Evolutionary conservation across 2,888 invertebrate species (phyloP).

Genomic region (Theretra japonica): DNA sequence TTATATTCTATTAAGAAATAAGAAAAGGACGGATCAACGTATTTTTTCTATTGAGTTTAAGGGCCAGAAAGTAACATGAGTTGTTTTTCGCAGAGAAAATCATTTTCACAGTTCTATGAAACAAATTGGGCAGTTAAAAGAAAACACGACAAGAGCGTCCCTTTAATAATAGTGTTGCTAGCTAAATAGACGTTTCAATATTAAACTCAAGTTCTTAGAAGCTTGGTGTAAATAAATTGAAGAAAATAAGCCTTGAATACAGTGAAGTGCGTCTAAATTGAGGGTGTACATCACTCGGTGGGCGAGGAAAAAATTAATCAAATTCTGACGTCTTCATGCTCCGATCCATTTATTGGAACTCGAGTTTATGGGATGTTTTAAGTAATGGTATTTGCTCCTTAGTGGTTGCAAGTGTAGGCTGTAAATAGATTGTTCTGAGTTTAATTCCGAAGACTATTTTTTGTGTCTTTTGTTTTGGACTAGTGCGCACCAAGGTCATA

Average conservation of each 20-base stretch:
- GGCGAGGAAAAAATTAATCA: slow-evolving; percentile 15
- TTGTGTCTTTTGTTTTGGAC: too few relatives aligned
- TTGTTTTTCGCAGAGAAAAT: too few relatives aligned
- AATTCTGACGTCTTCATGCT: slow-evolving; percentile 23
- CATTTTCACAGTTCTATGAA: too few relatives aligned
- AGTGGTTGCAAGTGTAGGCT: too few relatives aligned
- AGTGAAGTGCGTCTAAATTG: slow-evolving; percentile 15
- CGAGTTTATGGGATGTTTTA: background rate
- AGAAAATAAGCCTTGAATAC: slow-evolving; percentile 13
- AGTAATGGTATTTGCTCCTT: background rate
- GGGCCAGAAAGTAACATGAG: too few relatives aligned
- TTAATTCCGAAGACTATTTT: background rate
- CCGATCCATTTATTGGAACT: slow-evolving; percentile 8
- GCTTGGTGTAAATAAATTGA: slow-evolving; percentile 3
- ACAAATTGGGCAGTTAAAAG: too few relatives aligned
- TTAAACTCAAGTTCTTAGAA: background rate
- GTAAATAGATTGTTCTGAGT: background rate
- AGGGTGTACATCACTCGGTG: slow-evolving; percentile 14
- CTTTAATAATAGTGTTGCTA: background rate
- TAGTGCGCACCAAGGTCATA: too few relatives aligned
- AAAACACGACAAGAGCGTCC: too few relatives aligned
- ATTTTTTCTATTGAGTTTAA: too few relatives aligned
- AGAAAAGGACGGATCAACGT: too few relatives aligned
- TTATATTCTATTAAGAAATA: too few relatives aligned
- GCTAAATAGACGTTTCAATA: background rate